Base-by-base conservation (phyloP, 2,113 vertebrate species). In the Hydropotes inermis region DNA sequence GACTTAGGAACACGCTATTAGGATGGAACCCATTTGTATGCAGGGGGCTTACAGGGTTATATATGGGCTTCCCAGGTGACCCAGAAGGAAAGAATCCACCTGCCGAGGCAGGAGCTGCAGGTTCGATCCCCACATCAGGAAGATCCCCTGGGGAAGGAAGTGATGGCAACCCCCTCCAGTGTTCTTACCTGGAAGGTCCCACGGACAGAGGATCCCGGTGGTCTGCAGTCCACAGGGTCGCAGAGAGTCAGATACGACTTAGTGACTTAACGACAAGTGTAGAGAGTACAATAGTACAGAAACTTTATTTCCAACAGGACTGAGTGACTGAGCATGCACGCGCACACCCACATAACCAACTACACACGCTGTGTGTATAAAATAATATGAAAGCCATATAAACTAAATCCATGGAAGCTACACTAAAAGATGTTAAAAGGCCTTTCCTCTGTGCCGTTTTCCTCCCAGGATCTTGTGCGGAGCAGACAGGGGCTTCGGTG, bases 281-380 rank as follows among this genome's bases (percentile, higher is more conserved):
- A 36, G 5, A 11, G n/a, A 36, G n/a, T 12, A 36, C 64, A 70
- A 6, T 17, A 54, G 16, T 54, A 17, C 5, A 54, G 64, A 21
- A 36, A 70, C 64, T 64, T 64, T 70, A 70, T 70, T 70, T 70
- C 9, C 6, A 70, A 70, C 4, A 70, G 19, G 64, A 36, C 64
- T n/a, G 64, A 67, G 64, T 11, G 64, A 67, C 33, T 19, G 7
- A 67, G 16, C 0, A 0, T n/a, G 16, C 17, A 1, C 0, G 33
- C 0, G 3, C 3, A 7, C 33, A 10, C 19, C 11, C 64, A 1
- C 64, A 47, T 2, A 23, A 60, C 16, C 47, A 57, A 47, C 30
- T 28, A 11, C 17, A 11, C 30, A 25, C 0, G 17, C 45, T 61
- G 10, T 30, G 15, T 81, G 81, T 81, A 12, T 67, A 88, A 88